These are phyloP conservation scores for Girardia tigrina DNA, from an alignment of 2,888 invertebrate genomes.

Conservation along the genomic window DNA sequence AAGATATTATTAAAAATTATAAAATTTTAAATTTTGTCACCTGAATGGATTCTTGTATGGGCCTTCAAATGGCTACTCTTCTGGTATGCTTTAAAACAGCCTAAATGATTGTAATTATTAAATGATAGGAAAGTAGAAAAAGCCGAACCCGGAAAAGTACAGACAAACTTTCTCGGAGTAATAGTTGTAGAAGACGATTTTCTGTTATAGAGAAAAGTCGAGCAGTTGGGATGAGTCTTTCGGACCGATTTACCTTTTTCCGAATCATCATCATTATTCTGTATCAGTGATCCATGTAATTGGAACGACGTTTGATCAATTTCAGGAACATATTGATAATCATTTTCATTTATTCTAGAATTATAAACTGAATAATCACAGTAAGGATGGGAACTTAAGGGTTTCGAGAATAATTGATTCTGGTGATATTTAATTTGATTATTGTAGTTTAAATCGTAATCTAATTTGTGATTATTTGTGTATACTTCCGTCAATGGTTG, in stretches of 20 bases:
- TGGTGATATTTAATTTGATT: no score
- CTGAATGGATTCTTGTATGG: not conserved
- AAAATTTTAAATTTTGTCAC: no score
- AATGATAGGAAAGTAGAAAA: not conserved
- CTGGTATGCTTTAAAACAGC: not conserved
- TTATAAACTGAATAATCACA: no score
- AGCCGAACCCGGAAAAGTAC: not conserved
- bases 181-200: not conserved
- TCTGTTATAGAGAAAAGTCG: not conserved
- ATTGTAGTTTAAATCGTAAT: no score
- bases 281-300: not conserved
- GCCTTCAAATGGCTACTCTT: slow-evolving; percentile 9
- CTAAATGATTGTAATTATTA: not conserved
- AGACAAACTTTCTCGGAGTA: not conserved
- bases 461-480: no score
- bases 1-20: no score
- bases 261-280: not conserved
- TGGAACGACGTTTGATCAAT: not conserved
- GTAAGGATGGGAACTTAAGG: no score
- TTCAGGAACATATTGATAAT: not conserved
- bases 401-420: no score
- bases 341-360: no score
- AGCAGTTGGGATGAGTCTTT: not conserved
- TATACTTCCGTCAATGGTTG: no score
- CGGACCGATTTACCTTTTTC: not conserved